Evolutionary conservation across 2,113 vertebrate species (phyloP), one percentile per base, ranked within the genome.

Genomic region (Thomomys bottae): DNA sequence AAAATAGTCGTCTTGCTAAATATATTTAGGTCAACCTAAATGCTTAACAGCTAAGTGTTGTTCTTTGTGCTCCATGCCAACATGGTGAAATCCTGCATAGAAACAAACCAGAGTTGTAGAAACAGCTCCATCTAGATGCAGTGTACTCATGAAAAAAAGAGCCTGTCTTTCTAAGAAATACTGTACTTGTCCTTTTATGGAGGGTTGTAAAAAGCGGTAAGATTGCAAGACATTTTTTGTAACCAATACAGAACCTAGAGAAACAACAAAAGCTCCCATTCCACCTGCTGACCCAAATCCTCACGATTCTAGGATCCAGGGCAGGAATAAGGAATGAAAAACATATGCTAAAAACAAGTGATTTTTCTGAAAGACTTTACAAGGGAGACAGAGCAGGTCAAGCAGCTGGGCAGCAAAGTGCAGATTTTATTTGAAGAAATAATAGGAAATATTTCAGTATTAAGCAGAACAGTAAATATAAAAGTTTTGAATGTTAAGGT

Each of bases 101-200:
- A 84, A 79, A 90, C 54, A 88, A 75, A 86, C 32, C 30, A 34
- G 72, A 90, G 68, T 24, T 23, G 70, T 5, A 2, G 84, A 75
- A 79, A 68, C 61, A 76, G 77, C 71, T 90, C 84, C 83, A 42
- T 81, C 80, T 86, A 90, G 63, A 87, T 54, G 71, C 15, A 45
- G 57, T 57, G 14, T 8, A 0, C 28, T 83, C 72, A 36, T 88
- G 40, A 71, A 68, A n/a, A 72, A n/a, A 89, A 73, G 79, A 76
- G 76, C 21, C 75, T 70, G 0, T 90, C 89, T 95, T 93, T 87
- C 92, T 80, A 92, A 95, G 88, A 95, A 96, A 85, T 68, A 45
- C 77, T 81, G 18, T 45, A 54, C 76, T 84, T 85, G 70, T 78
- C 40, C n/a, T 87, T 93, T 94, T 88, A 77, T 40, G 84, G 76